phyloP scores from a whole-genome alignment of 35 echinoderm and acorn worm species.

The Ophiothrix spiculata region DNA sequence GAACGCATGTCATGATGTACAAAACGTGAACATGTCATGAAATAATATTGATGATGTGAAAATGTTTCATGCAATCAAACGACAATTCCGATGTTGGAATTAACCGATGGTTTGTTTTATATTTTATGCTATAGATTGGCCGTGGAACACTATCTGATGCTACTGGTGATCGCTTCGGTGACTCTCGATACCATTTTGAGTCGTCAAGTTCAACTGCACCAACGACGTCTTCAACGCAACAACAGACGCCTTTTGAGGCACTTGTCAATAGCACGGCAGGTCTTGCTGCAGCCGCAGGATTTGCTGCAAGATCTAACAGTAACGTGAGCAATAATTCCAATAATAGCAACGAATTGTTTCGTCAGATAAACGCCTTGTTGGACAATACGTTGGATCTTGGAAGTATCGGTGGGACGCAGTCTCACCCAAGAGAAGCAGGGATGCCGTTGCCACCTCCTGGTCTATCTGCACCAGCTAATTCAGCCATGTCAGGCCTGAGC shows the following conservation, averaged over 20 bases:
- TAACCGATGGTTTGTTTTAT: not conserved
- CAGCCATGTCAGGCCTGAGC: not conserved
- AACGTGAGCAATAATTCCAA: not conserved
- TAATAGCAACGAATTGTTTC: conserved; percentile 56
- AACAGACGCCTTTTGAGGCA: not conserved
- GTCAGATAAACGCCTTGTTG: conserved; percentile 58
- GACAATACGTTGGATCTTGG: conserved; percentile 59
- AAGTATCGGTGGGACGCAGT: conserved; percentile 14
- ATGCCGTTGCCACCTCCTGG: not conserved
- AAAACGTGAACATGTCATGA: too few species aligned
- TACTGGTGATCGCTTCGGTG: not conserved
- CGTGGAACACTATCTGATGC: not conserved
- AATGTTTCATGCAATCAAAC: not conserved
- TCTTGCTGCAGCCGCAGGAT: not conserved
- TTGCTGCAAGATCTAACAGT: not conserved
- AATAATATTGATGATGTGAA: not conserved
- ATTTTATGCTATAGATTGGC: not conserved
- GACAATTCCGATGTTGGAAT: not conserved
- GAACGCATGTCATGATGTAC: too few species aligned
- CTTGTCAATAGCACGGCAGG: not conserved
- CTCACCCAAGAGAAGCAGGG: conserved; percentile 4
- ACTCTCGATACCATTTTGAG: not conserved
- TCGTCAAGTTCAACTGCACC: not conserved
- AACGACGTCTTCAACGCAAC: not conserved
- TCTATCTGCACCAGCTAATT: not conserved